These are phyloP conservation scores for Jacana jacana DNA, from an alignment of 2,113 vertebrate species.

Conservation along the genomic window DNA sequence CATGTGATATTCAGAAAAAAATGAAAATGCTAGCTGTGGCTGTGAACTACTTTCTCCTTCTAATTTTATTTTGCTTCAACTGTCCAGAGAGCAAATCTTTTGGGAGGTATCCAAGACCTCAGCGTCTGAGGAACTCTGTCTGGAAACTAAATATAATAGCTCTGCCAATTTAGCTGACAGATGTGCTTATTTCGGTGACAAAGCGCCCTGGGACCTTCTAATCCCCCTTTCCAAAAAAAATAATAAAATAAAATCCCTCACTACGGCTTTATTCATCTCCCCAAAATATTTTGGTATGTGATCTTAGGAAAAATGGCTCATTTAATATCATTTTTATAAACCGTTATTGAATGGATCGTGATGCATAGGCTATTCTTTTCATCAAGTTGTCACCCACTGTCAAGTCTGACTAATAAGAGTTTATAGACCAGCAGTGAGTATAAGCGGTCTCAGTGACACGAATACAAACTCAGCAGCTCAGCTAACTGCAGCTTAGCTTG, in stretches of 20 bases:
- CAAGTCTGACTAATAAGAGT: conserved; percentile 7
- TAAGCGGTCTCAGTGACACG: neutral
- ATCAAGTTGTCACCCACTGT: conserved; percentile 1
- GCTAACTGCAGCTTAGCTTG: conserved; percentile 1
- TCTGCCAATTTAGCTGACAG: conserved; percentile 35
- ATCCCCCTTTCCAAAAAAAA: neutral
- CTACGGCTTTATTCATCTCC: neutral
- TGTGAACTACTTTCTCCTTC: neutral
- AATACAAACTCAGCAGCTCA: conserved; percentile 43
- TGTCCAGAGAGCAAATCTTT: conserved; percentile 28
- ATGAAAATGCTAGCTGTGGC: neutral
- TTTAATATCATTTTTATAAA: neutral
- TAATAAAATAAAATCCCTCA: neutral
- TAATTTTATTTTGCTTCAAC: neutral
- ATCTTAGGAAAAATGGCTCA: neutral
- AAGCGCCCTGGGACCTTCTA: neutral
- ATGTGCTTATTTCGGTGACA: conserved; percentile 38
- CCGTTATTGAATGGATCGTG: neutral
- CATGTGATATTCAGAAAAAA: neutral
- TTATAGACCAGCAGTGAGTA: neutral
- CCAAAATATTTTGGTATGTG: neutral
- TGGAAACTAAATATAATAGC: conserved; percentile 16
- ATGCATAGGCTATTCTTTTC: neutral
- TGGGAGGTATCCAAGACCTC: conserved; percentile 30
- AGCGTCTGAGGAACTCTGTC: neutral